phyloP scores from a whole-genome alignment of 53 echinoderm and acorn worm species.

The Mesocentrotus franciscanus region DNA sequence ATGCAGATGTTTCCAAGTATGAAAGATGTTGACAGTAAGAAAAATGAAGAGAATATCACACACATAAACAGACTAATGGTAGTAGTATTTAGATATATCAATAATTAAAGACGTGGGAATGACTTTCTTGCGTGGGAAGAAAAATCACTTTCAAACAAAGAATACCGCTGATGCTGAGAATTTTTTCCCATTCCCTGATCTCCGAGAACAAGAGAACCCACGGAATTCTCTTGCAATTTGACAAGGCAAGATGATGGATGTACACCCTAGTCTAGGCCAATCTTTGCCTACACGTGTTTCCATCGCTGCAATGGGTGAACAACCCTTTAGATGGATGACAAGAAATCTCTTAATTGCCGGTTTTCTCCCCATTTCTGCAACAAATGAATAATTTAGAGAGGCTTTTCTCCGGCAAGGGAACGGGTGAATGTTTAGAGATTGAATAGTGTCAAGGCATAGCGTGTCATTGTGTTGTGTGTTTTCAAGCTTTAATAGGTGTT shows the following conservation, averaged over 20 bases:
- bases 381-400: slow-evolving; percentile 50
- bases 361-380: slow-evolving; percentile 23
- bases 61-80: not conserved
- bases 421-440: not conserved
- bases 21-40: not conserved
- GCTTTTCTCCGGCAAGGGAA: not conserved
- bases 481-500: slow-evolving; percentile 18
- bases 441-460: not conserved
- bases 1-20: not conserved
- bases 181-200: not conserved
- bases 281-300: not conserved
- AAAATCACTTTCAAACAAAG: not conserved
- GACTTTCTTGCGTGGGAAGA: not conserved
- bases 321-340: slow-evolving; percentile 35
- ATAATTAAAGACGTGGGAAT: not conserved
- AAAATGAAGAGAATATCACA: not conserved
- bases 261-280: not conserved
- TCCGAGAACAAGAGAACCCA: not conserved
- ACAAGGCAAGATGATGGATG: slow-evolving; percentile 37
- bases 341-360: slow-evolving; percentile 53
- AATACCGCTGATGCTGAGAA: not conserved
- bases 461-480: slow-evolving; percentile 19
- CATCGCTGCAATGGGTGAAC: not conserved
- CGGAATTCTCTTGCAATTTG: slow-evolving; percentile 13
- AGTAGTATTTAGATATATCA: not conserved